Conservation (phyloP, 2,888 invertebrate genomes). For the Clostera curtula region DNA sequence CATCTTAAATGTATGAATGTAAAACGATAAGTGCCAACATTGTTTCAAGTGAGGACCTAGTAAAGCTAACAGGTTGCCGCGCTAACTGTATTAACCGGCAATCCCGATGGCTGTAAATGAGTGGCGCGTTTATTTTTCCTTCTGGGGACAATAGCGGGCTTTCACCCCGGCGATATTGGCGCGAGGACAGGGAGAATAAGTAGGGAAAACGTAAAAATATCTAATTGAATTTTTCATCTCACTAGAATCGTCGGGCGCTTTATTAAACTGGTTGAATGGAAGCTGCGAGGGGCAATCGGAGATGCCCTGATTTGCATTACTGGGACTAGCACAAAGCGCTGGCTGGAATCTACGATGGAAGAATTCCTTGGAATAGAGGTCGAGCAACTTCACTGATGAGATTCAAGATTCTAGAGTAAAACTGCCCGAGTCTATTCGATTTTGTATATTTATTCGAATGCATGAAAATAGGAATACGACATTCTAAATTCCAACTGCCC, state of each 20-base stretch:
- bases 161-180: slow-evolving; percentile 36
- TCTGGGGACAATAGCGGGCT: slow-evolving; percentile 29
- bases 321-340: slow-evolving; percentile 39
- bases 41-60: no score
- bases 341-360: slow-evolving; percentile 26
- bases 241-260: slow-evolving; percentile 38
- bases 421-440: no score
- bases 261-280: slow-evolving; percentile 51
- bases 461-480: no score
- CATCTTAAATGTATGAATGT: no score
- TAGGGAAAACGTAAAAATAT: slow-evolving; percentile 40
- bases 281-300: slow-evolving; percentile 44
- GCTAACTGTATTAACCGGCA: slow-evolving; percentile 39
- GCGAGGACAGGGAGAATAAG: slow-evolving; percentile 36
- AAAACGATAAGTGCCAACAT: no score
- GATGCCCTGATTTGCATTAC: slow-evolving; percentile 50
- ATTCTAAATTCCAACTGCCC: no score
- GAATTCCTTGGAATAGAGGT: slow-evolving; percentile 30
- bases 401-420: no score
- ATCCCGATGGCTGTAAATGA: slow-evolving; percentile 44
- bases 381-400: no score
- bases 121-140: slow-evolving; percentile 33
- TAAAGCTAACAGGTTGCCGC: slow-evolving; percentile 28
- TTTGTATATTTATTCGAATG: no score
- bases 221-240: slow-evolving; percentile 60